These are phyloP conservation scores for Gymnothorax reevesii DNA, from an alignment of 2,797 vertebrate species.

Conservation along the genomic window DNA sequence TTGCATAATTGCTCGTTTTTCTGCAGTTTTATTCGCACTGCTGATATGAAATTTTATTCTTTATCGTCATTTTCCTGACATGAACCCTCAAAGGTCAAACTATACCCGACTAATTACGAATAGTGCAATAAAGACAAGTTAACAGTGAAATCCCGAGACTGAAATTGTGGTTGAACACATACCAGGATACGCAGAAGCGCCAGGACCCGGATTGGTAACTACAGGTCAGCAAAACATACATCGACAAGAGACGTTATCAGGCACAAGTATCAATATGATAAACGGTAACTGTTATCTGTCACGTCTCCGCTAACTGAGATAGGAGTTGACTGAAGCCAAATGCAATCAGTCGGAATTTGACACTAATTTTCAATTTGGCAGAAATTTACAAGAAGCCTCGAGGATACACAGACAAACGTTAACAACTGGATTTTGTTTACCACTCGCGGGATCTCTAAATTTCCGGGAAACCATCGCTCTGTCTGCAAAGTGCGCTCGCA, in stretches of 20 bases:
- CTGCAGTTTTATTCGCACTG: too few relatives aligned
- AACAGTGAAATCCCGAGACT: too few relatives aligned
- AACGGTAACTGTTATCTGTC: neutral
- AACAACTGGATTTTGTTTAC: neutral
- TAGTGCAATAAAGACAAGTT: too few relatives aligned
- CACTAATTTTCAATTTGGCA: neutral
- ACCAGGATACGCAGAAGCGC: too few relatives aligned
- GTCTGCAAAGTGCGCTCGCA: neutral
- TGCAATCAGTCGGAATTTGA: neutral
- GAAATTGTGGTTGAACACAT: too few relatives aligned
- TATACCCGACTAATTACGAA: too few relatives aligned
- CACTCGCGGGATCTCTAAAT: neutral
- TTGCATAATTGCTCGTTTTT: too few relatives aligned
- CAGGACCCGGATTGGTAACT: too few relatives aligned
- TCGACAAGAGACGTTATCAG: neutral
- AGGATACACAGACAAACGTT: neutral
- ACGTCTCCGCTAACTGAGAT: neutral
- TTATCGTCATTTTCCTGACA: too few relatives aligned
- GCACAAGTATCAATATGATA: neutral
- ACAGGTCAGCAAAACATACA: neutral
- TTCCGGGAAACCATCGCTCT: neutral
- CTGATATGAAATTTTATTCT: too few relatives aligned
- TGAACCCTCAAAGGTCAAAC: too few relatives aligned
- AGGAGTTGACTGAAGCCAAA: neutral
- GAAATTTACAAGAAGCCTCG: neutral